A percentile compares a stretch with the other conserved stretches of the same genome.
Conservation (phyloP, 2,797 vertebrate genomes). For the Phrynocephalus guinanensis region DNA sequence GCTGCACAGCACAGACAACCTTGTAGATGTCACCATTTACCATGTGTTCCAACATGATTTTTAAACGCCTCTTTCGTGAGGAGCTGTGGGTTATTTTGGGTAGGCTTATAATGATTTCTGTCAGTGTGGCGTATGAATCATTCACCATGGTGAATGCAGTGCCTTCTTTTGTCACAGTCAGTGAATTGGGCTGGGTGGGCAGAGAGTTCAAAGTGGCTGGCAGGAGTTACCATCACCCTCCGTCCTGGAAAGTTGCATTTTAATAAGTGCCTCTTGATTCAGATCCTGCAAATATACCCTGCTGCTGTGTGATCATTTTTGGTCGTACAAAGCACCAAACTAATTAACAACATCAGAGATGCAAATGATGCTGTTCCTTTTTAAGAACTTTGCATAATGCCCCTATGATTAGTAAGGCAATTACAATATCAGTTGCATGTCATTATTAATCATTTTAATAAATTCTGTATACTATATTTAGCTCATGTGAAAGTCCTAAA, state of each 20-base stretch:
- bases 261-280: constrained; percentile 38
- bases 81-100: constrained; percentile 41
- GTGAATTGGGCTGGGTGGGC: constrained; percentile 10
- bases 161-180: constrained; percentile 15
- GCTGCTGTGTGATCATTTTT: constrained; percentile 52
- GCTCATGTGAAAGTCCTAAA: constrained; percentile 50
- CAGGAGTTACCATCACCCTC: constrained; percentile 39
- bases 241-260: constrained; percentile 6
- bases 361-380: constrained; percentile 67
- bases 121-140: constrained; percentile 23
- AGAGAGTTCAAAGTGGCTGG: constrained; percentile 27
- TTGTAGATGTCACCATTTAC: constrained; percentile 38
- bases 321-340: constrained; percentile 53
- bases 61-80: constrained; percentile 42
- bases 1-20: constrained; percentile 24
- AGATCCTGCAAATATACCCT: constrained; percentile 42
- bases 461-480: constrained; percentile 52
- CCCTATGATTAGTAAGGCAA: constrained; percentile 64
- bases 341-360: constrained; percentile 67
- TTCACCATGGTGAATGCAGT: not conserved
- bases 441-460: constrained; percentile 67
- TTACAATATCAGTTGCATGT: constrained; percentile 61
- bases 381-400: constrained; percentile 62
- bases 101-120: constrained; percentile 39
- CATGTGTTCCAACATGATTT: constrained; percentile 36